Evolutionary conservation across 2,797 vertebrate genomes (phyloP).

Genomic region (Microtus obscurus): DNA sequence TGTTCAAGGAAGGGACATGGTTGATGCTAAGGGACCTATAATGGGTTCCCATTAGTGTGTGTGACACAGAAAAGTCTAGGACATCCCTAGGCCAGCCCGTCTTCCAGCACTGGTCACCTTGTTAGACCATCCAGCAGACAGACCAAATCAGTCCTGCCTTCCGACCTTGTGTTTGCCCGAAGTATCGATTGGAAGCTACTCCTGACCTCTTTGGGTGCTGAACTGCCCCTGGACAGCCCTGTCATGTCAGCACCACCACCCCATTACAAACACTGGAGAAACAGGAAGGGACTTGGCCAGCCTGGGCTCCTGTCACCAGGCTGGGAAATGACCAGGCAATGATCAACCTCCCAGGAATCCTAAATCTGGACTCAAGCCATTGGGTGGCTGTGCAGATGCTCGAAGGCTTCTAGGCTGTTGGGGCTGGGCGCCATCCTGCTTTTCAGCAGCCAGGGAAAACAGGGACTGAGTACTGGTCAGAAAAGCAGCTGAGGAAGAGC

Average conservation of each 20-base stretch:
- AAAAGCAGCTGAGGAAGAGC: not conserved
- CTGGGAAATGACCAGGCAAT: not conserved
- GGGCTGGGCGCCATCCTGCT: too few relatives aligned
- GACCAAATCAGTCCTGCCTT: not conserved
- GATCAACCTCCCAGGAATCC: not conserved
- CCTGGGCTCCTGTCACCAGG: not conserved
- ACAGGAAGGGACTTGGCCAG: not conserved
- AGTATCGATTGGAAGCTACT: not conserved
- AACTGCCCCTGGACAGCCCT: not conserved
- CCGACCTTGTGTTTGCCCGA: not conserved
- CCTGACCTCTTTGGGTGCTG: not conserved
- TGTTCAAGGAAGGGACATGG: not conserved
- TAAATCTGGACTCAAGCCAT: not conserved
- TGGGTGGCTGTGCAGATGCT: not conserved
- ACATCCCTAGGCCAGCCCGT: not conserved
- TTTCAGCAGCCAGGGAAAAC: not conserved
- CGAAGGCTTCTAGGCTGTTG: not conserved
- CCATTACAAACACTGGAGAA: not conserved
- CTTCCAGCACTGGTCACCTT: not conserved
- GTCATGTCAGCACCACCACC: not conserved
- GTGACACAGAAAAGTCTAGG: constrained; percentile 2
- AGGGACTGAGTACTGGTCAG: not conserved
- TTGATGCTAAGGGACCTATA: not conserved
- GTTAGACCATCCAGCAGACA: not conserved
- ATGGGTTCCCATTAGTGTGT: not conserved